Evolutionary conservation across 2,797 vertebrate genomes (phyloP), one percentile per base, ranked within the genome.

Genomic region (Botia kubotai): DNA sequence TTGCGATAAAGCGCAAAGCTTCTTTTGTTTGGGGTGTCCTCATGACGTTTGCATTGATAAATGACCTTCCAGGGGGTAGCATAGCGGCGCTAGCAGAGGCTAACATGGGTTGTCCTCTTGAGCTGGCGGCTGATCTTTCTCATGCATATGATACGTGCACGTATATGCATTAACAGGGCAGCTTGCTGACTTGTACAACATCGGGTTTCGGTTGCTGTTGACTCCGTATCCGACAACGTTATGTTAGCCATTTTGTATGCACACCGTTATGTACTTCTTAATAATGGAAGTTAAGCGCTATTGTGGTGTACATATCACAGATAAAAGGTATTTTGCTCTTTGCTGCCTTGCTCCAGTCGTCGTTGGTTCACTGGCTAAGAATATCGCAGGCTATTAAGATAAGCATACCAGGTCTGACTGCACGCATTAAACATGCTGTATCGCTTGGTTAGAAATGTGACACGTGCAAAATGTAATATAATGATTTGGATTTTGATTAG

Each of bases 11-110:
- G 12, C 16, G 2, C 6, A 48, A 16, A n/a, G 26, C 60, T 11
- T 48, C 16, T 36, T 73, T 68, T 29, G 17, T 68, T 43, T 62
- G 14, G 21, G 16, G 5, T 17, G 29, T 67, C 17, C 26, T 67
- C 17, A 7, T 57, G 52, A 58, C 36, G 52, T 73, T 70, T 75
- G 13, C 29, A 39, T 16, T 26, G 63, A 68, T 43, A 52, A 17
- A 70, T 86, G 84, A 87, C 84, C 83, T 84, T 85, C 77, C 29
- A 39, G 29, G 17, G 12, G 55, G 79, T 84, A 80, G 83, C 82
- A 78, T 70, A 74, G 63, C 66, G 58, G 74, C 19, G 85, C 82
- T 88, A 87, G 82, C 84, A 58, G 82, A 77, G 68, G 73, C 69
- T 72, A 75, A 76, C 60, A 69, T 80, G 13, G 62, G 19, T n/a